Evolutionary conservation across 2,113 vertebrate genomes (phyloP).

Genomic region (Sinocyclocheilus maitianheensis): DNA sequence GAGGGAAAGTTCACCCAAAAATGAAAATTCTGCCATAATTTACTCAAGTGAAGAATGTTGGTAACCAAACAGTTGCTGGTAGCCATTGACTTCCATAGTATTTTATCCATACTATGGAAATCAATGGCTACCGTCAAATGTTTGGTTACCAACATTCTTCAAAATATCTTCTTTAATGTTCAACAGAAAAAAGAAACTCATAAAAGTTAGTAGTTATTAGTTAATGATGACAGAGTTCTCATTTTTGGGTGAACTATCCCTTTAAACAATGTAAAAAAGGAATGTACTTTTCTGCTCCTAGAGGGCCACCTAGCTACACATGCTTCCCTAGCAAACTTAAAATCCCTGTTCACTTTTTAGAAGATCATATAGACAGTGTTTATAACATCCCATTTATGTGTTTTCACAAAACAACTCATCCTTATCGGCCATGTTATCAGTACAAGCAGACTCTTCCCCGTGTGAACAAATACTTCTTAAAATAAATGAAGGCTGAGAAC

Average conservation of each 20-base stretch:
- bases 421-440: not conserved
- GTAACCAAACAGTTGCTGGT: no score
- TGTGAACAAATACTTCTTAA: not conserved
- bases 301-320: not conserved
- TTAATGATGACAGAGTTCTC: not conserved
- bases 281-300: not conserved
- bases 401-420: conserved; percentile 17
- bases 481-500: not conserved
- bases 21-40: no score
- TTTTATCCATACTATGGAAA: no score
- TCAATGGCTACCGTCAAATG: no score
- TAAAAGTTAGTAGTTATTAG: not conserved
- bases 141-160: no score
- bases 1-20: no score
- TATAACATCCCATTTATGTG: not conserved
- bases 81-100: no score
- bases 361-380: not conserved
- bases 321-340: not conserved
- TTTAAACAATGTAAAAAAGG: not conserved
- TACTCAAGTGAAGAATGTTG: no score
- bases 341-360: not conserved
- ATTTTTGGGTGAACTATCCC: not conserved
- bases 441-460: not conserved
- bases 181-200: not conserved
- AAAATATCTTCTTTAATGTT: no score